Conservation (phyloP, 2,888 invertebrate species). For the Sisyra terminalis region DNA sequence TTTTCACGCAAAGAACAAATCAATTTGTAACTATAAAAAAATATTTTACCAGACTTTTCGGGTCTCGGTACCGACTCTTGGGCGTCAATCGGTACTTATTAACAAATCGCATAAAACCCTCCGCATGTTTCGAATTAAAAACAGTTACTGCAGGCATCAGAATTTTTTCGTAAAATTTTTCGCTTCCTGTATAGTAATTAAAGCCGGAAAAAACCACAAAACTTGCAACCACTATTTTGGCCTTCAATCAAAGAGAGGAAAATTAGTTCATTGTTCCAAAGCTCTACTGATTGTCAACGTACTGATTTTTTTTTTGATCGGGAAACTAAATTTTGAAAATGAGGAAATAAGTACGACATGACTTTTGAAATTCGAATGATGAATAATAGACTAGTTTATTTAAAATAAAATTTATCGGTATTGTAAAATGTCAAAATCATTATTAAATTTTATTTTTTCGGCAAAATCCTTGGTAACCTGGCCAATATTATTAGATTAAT, state of each 20-base stretch:
- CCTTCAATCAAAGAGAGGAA: slow-evolving; percentile 26
- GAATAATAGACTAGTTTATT: too few species aligned
- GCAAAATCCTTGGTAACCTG: too few species aligned
- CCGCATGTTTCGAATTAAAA: slow-evolving; percentile 69
- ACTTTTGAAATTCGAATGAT: too few species aligned
- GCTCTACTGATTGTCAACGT: too few species aligned
- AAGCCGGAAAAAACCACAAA: slow-evolving; percentile 45
- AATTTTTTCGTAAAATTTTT: slow-evolving; percentile 56
- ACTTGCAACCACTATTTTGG: slow-evolving; percentile 56
- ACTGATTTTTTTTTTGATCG: too few species aligned
- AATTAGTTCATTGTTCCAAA: too few species aligned
- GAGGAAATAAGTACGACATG: too few species aligned
- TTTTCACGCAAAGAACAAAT: not conserved
- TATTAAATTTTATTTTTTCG: too few species aligned
- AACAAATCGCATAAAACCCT: slow-evolving; percentile 57
- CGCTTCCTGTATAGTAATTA: slow-evolving; percentile 56
- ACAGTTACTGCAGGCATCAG: slow-evolving; percentile 53
- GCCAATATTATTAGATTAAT: too few species aligned
- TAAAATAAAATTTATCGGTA: too few species aligned
- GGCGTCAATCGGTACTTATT: slow-evolving; percentile 64
- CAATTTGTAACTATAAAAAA: not conserved
- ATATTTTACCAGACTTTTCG: slow-evolving; percentile 40
- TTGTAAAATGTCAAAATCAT: too few species aligned
- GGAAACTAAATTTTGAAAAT: too few species aligned
- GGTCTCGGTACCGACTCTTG: slow-evolving; percentile 38